Percentiles rank a stretch among this genome's conserved stretches.
phyloP scores from a whole-genome alignment of 2,797 vertebrate species.

The Enteromius afrohamiltoni region DNA sequence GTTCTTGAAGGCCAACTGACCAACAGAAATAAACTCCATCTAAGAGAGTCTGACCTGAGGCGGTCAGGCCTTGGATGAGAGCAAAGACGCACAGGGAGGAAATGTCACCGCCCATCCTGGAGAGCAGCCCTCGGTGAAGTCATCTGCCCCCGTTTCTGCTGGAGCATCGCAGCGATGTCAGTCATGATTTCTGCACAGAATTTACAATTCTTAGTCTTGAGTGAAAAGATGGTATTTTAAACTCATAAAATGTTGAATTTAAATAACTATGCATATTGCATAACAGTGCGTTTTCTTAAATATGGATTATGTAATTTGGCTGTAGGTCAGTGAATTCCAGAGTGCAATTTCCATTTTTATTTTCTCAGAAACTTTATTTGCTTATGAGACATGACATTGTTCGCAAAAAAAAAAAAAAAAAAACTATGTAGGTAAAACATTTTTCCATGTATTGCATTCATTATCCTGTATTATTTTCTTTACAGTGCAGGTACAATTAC shows the following conservation, averaged over 20 bases:
- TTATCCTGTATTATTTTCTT: not conserved
- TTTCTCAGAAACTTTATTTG: not conserved
- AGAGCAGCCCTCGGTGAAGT: conserved; percentile 61
- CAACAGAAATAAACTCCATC: conserved; percentile 71
- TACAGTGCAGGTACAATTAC: not conserved
- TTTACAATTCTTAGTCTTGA: conserved; percentile 19
- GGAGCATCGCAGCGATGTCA: conserved; percentile 35
- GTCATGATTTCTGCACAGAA: conserved; percentile 32
- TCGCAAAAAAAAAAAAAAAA: too few relatives aligned
- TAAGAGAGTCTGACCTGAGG: conserved; percentile 70
- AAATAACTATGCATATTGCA: conserved; percentile 34
- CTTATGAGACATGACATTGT: not conserved
- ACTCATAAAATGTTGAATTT: conserved; percentile 18
- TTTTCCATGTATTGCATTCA: conserved; percentile 1
- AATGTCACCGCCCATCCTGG: conserved; percentile 74
- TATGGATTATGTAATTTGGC: conserved; percentile 10
- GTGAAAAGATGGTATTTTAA: conserved; percentile 1
- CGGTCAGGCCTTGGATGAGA: conserved; percentile 67
- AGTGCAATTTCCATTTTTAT: not conserved
- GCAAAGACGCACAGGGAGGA: conserved; percentile 59
- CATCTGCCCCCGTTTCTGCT: conserved; percentile 21
- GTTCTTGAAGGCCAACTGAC: conserved; percentile 66
- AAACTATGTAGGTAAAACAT: not conserved
- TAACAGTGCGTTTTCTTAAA: conserved; percentile 1
- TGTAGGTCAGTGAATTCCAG: conserved; percentile 20